Evolutionary conservation across 2,113 vertebrate species (phyloP), one percentile per base, ranked within the genome.

Genomic region (Prochilodus magdalenae): DNA sequence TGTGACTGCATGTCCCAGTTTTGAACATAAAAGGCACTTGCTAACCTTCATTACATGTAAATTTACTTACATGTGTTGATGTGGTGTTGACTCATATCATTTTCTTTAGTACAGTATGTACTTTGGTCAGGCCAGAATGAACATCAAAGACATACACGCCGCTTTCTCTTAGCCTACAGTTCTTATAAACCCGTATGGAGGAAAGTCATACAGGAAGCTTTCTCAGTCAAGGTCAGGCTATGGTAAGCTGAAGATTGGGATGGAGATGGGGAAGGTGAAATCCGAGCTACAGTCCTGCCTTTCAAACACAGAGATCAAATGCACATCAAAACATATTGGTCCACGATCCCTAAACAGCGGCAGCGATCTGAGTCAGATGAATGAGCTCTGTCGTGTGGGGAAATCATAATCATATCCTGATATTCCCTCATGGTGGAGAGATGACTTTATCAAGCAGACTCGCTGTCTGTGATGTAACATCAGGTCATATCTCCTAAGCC

Each of bases 391-490:
- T 90, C 88, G 91, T 76, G 80, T 86, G 51, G 88, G 90, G 77
- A 94, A 94, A 93, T 92, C 88, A 90, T 93, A 92, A 93, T 92
- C 93, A 90, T 89, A 92, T 90, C 88, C 87, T 66, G 59, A 84
- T 88, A 90, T 92, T 91, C 90, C 92, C 91, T 86, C 55, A 86
- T 89, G 91, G 75, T 85, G 5, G 40, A 55, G 26, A 85, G 89
- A 89, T 63, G 83, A 90, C 89, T 92, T 92, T 88, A 93, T 93
- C 89, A 88, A 82, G 86, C 85, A 83, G 86, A 87, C 85, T 85
- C 83, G 83, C 86, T 26, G 89, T 88, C 88, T 88, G 86, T 89
- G 90, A 90, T 81, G 75, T 79, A 89, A 87, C 63, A 76, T 84
- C 80, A 84, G 88, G 85, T 83, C 55, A 74, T 90, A 88, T 87